Percentiles rank a stretch among this genome's conserved stretches.
phyloP scores from a whole-genome alignment of 2,888 invertebrate genomes.

The Tillus elongatus region DNA sequence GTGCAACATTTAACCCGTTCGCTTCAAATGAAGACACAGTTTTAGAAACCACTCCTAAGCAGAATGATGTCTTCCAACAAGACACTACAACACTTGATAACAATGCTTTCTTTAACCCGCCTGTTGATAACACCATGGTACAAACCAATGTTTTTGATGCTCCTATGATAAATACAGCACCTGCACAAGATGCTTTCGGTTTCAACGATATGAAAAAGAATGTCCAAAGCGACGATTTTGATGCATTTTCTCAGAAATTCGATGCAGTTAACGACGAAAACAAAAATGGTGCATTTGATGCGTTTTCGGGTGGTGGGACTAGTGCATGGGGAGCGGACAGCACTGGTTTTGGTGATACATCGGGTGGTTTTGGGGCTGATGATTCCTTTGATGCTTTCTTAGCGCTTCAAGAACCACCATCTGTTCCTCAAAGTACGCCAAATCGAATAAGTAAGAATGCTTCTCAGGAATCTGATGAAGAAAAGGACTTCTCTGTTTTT shows the following conservation, averaged over 20 bases:
- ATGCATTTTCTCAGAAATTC: constrained; percentile 84
- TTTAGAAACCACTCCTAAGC: constrained; percentile 25
- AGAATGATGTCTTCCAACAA: constrained; percentile 21
- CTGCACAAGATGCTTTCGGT: constrained; percentile 19
- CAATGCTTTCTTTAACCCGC: constrained; percentile 18
- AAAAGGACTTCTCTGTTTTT: constrained; percentile 71
- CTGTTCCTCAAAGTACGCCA: constrained; percentile 58
- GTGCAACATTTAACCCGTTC: constrained; percentile 45
- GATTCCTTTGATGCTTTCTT: constrained; percentile 75
- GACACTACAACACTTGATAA: constrained; percentile 20
- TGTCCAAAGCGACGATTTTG: constrained; percentile 55
- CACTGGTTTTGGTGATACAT: constrained; percentile 30
- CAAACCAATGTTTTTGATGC: constrained; percentile 18
- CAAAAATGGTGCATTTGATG: constrained; percentile 45
- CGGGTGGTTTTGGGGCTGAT: constrained; percentile 56
- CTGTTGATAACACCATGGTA: constrained; percentile 6
- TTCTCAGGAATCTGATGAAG: constrained; percentile 71
- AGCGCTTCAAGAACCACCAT: constrained; percentile 65
- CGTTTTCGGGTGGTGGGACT: constrained; percentile 41
- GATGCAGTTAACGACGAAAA: constrained; percentile 55
- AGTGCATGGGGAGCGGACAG: constrained; percentile 36
- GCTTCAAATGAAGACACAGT: constrained; percentile 31
- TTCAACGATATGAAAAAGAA: constrained; percentile 11
- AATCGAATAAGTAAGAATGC: constrained; percentile 51
- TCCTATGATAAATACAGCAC: not conserved